phyloP scores from a whole-genome alignment of 2,113 vertebrate species.

The Colossoma macropomum region DNA sequence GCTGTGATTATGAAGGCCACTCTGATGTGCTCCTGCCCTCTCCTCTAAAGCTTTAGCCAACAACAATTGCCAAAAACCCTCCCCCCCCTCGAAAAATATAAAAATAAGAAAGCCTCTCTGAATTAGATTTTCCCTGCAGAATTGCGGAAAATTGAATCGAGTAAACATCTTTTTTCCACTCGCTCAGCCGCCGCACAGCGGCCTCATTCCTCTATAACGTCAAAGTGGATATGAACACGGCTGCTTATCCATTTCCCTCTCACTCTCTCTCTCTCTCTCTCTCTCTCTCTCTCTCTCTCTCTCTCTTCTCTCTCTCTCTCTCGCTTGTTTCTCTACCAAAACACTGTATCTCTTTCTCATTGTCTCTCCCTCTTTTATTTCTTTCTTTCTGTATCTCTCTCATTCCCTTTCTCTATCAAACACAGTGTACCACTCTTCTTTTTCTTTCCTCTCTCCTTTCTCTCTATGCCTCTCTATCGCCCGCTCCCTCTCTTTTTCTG shows the following conservation, averaged over 20 bases:
- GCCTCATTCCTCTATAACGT: conserved; percentile 30
- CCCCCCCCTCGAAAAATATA: conserved; percentile 5
- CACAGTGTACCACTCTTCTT: too few relatives aligned
- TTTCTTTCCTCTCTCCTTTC: too few relatives aligned
- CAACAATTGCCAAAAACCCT: conserved; percentile 10
- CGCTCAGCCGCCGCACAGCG: conserved; percentile 5
- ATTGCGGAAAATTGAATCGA: conserved; percentile 51
- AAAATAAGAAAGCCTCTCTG: conserved; percentile 26
- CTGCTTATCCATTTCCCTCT: not conserved
- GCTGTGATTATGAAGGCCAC: not conserved
- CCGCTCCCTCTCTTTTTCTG: not conserved
- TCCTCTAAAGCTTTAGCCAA: conserved; percentile 22
- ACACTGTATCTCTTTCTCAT: conserved; percentile 10
- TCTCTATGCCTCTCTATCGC: not conserved
- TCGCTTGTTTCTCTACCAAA: not conserved
- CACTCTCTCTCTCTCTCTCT: conserved; percentile 2
- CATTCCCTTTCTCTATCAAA: not conserved
- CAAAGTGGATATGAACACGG: conserved; percentile 34
- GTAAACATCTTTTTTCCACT: conserved; percentile 47
- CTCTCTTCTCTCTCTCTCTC: too few relatives aligned
- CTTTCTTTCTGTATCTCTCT: not conserved
- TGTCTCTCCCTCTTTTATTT: not conserved
- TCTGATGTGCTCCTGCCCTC: not conserved
- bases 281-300: not conserved
- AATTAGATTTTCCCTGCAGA: conserved; percentile 46